phyloP scores from a whole-genome alignment of 2,888 invertebrate genomes.

The Cephus runcator region DNA sequence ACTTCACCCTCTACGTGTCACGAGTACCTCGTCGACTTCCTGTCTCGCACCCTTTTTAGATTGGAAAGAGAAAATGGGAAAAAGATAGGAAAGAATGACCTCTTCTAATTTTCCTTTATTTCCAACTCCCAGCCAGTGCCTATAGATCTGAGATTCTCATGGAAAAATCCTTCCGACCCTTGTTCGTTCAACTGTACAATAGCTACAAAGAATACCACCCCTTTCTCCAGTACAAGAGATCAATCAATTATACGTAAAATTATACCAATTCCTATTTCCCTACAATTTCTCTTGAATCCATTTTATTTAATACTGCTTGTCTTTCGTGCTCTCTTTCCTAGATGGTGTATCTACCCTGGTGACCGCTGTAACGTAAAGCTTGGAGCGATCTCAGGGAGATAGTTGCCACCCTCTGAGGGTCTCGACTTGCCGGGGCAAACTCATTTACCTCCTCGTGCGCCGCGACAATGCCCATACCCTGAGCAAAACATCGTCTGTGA shows the following conservation, averaged over 20 bases:
- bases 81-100: not conserved
- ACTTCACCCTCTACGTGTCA: constrained; percentile 25
- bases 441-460: constrained; percentile 24
- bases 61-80: not conserved
- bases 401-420: not conserved
- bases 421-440: constrained; percentile 18
- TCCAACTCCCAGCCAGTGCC: not conserved
- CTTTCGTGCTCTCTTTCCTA: not conserved
- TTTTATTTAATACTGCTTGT: too few relatives aligned
- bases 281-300: too few relatives aligned
- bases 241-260: too few relatives aligned
- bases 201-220: too few relatives aligned
- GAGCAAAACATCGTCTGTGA: constrained; percentile 34
- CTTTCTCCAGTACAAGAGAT: too few relatives aligned
- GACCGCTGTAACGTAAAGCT: too few relatives aligned
- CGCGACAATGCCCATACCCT: constrained; percentile 26
- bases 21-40: constrained; percentile 1
- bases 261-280: too few relatives aligned
- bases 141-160: too few relatives aligned
- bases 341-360: not conserved
- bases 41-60: constrained; percentile 12
- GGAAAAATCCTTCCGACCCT: too few relatives aligned
- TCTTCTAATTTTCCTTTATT: not conserved
- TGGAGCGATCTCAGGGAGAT: not conserved
- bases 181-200: too few relatives aligned